phyloP scores from a whole-genome alignment of 2,113 vertebrate species.

The Ceyx margarethae region DNA sequence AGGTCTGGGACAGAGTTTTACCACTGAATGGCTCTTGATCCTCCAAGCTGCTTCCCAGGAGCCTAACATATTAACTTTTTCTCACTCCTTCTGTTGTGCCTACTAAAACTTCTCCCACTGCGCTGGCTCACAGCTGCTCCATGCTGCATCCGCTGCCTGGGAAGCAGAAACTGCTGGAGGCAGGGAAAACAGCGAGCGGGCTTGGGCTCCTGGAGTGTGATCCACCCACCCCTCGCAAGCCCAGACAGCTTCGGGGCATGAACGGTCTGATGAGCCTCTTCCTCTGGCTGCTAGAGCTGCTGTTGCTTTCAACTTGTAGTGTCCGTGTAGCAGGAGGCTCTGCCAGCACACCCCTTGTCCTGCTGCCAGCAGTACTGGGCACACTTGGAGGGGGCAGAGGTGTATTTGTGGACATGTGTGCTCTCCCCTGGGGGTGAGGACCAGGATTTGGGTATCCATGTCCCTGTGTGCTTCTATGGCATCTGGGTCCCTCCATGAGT shows the following conservation, averaged over 20 bases:
- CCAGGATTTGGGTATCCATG: neutral
- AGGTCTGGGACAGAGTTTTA: neutral
- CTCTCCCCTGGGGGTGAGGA: neutral
- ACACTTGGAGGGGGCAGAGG: neutral
- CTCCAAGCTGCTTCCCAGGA: neutral
- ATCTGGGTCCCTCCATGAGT: neutral
- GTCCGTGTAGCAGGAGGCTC: neutral
- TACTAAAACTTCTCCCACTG: neutral
- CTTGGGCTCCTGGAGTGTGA: neutral
- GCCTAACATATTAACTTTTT: neutral
- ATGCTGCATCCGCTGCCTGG: neutral
- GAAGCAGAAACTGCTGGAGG: neutral
- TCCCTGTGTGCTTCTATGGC: neutral
- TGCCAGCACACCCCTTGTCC: neutral
- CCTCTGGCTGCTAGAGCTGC: neutral
- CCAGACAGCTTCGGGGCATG: slow-evolving; percentile 12
- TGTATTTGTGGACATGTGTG: fast-evolving
- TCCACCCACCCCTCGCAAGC: neutral
- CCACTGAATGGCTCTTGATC: neutral
- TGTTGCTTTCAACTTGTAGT: neutral
- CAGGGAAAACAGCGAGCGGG: neutral
- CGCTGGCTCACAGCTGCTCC: neutral
- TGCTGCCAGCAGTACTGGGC: neutral
- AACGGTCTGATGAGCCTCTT: neutral
- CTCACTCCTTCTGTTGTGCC: neutral